A percentile compares a stretch with the other conserved stretches of the same genome.
Evolutionary conservation across 2,797 vertebrate species (phyloP).

Genomic region (Spizella passerina): DNA sequence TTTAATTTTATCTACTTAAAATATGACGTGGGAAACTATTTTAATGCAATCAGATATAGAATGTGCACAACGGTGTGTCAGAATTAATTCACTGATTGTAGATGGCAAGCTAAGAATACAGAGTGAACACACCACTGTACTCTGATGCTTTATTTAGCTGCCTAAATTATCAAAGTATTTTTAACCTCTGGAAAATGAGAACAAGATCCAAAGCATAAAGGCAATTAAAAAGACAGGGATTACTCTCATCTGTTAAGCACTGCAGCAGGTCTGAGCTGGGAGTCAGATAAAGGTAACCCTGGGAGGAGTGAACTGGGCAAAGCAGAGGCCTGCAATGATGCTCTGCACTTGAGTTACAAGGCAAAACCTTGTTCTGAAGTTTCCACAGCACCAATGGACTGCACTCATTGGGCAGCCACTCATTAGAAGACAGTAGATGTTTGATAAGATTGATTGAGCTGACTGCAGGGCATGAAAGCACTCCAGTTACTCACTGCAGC

Average conservation of each 20-base stretch:
- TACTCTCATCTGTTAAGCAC: neutral
- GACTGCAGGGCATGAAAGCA: neutral
- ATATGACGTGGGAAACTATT: constrained; percentile 19
- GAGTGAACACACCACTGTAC: constrained; percentile 5
- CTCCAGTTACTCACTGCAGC: neutral
- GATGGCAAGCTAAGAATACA: constrained; percentile 37
- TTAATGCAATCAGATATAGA: constrained; percentile 40
- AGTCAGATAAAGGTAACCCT: neutral
- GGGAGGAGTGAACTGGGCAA: neutral
- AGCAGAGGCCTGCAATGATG: neutral
- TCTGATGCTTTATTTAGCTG: constrained; percentile 51
- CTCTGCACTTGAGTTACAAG: neutral
- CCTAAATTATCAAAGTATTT: constrained; percentile 62
- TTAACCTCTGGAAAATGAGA: constrained; percentile 53
- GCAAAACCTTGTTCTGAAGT: neutral
- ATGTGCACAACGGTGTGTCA: neutral
- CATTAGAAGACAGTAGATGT: neutral
- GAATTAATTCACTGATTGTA: constrained; percentile 23
- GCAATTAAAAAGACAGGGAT: constrained; percentile 37
- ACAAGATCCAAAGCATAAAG: constrained; percentile 26
- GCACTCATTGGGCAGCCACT: neutral
- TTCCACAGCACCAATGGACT: neutral
- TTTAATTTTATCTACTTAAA: constrained; percentile 31
- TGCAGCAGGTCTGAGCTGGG: neutral
- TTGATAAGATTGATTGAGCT: neutral